These are phyloP conservation scores for Enteromius thamalakanensis DNA, from an alignment of 2,797 vertebrate genomes.

Conservation along the genomic window DNA sequence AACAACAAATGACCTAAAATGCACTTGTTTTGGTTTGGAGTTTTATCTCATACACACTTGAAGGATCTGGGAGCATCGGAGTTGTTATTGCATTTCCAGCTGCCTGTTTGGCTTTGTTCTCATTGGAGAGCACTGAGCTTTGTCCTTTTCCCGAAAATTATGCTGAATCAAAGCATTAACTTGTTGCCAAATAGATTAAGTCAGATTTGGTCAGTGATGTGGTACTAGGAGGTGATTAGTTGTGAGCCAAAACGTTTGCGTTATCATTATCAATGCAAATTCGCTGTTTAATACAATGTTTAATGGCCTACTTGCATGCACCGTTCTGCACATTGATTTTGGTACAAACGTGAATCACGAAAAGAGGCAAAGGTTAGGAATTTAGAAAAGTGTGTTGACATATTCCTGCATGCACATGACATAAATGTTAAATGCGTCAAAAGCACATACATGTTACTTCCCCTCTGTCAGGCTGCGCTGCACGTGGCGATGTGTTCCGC, in stretches of 20 bases:
- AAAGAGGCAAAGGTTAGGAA: conserved; percentile 8
- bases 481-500: conserved; percentile 66
- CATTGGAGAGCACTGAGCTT: conserved; percentile 37
- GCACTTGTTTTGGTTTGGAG: conserved; percentile 32
- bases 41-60: not conserved
- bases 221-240: conserved; percentile 13
- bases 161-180: conserved; percentile 38
- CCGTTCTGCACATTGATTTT: not conserved
- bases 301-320: not conserved
- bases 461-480: conserved; percentile 42
- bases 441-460: conserved; percentile 36
- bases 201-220: conserved; percentile 35
- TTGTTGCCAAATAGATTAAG: conserved; percentile 35
- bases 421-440: conserved; percentile 57
- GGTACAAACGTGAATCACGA: not conserved
- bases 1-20: conserved; percentile 56
- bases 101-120: conserved; percentile 44
- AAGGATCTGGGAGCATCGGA: conserved; percentile 13
- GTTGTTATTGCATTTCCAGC: conserved; percentile 25
- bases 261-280: conserved; percentile 13
- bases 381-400: conserved; percentile 2
- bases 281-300: not conserved
- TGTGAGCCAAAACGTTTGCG: not conserved
- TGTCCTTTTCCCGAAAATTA: conserved; percentile 43
- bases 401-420: not conserved